Base-by-base conservation (phyloP, 2,113 vertebrate genomes). In the Merops nubicus region DNA sequence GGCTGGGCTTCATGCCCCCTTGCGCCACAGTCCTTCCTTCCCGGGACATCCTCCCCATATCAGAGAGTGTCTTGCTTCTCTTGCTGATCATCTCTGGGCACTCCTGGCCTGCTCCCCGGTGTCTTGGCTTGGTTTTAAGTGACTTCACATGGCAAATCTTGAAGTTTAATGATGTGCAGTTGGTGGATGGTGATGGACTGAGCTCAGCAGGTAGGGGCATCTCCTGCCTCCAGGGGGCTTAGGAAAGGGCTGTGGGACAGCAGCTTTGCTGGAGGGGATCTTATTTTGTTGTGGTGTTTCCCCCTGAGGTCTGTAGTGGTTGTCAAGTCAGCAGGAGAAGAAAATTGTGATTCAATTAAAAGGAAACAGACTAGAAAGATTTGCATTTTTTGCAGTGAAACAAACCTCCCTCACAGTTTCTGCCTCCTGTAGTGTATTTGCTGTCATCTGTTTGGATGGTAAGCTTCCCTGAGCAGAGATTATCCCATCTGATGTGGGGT, bases 171-270 rank as follows among this genome's bases (percentile, higher is more conserved):
- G 45, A 15, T 14, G 11, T 15, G 23, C 19, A 9, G 11, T 36
- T 67, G 34, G 42, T 0, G 1, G 42, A n/a, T 29, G 1, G 1
- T 2, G 6, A 31, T 18, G 40, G 21, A 59, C 51, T 12, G n/a
- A 77, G 45, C 40, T 72, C 57, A 72, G 62, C 50, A 40, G 48
- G 38, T 29, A 51, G 29, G 20, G 33, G 21, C 34, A 34, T 34
- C 63, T 67, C 34, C 51, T 34, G 31, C 33, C 59, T 64, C 57
- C 51, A 31, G 43, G 33, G 18, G 12, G 12, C 28, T 45, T 60
- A 21, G 25, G 23, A 51, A 68, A 48, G 42, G 45, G 21, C 29
- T 2, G 1, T 42, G 57, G 45, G 57, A 80, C 25, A 57, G 31
- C 13, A 57, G 31, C 20, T 81, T 33, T 54, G 63, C n/a, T 68